A percentile compares a stretch with the other conserved stretches of the same genome.
These are phyloP conservation scores for Brachyalestes nurse DNA, from an alignment of 2,797 vertebrate genomes.

Conservation along the genomic window DNA sequence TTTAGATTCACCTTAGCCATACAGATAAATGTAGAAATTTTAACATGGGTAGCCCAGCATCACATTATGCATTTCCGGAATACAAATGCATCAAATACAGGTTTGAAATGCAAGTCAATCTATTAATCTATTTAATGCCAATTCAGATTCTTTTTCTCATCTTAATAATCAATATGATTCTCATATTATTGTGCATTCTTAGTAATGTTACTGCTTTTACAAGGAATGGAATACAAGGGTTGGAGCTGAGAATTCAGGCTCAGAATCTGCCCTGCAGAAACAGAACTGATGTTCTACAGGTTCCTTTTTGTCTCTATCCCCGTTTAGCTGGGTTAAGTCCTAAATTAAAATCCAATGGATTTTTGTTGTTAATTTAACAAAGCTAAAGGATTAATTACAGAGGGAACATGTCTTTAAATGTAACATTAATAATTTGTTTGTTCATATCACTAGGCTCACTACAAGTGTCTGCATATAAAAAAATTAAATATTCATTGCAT, in stretches of 20 bases:
- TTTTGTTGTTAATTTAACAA: background rate
- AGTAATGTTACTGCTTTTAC: too few relatives aligned
- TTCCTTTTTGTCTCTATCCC: background rate
- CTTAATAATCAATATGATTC: too few relatives aligned
- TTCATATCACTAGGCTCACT: background rate
- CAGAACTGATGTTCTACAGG: background rate
- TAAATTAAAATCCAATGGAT: background rate
- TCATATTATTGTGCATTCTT: too few relatives aligned
- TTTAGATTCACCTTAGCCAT: too few relatives aligned
- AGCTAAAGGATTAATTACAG: background rate
- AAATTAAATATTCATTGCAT: background rate
- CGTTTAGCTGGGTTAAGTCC: background rate
- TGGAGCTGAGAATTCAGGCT: background rate
- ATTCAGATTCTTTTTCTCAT: too few relatives aligned
- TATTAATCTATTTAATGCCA: too few relatives aligned
- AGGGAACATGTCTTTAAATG: background rate
- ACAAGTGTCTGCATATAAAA: background rate
- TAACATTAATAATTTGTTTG: background rate
- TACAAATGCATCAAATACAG: too few relatives aligned
- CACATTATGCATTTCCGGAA: too few relatives aligned
- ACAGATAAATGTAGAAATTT: too few relatives aligned
- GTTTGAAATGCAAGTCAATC: too few relatives aligned
- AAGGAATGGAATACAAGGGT: background rate
- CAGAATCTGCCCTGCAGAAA: background rate
- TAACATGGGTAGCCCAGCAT: too few relatives aligned